A percentile compares a stretch with the other conserved stretches of the same genome.
These are phyloP conservation scores for Mormyrops boulengeri DNA, from an alignment of 2,797 vertebrate genomes.

Conservation along the genomic window DNA sequence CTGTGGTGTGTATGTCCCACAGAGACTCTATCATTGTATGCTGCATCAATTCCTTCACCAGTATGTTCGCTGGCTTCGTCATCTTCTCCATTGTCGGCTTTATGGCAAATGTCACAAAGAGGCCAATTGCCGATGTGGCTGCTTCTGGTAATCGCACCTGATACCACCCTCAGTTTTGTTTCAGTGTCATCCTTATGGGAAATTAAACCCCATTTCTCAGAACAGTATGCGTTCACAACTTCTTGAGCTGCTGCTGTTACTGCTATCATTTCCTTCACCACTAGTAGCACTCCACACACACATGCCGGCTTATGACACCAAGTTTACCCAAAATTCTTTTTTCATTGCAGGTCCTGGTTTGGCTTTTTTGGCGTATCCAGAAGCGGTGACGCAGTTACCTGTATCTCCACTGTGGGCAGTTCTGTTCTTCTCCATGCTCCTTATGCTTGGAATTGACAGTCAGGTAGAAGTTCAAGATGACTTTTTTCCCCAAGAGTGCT, in stretches of 20 bases:
- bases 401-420: conserved; percentile 91
- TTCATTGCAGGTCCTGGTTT: conserved; percentile 78
- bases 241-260: not conserved
- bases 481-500: not conserved
- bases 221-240: not conserved
- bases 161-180: not conserved
- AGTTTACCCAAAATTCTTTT: not conserved
- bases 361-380: conserved; percentile 93
- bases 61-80: conserved; percentile 99
- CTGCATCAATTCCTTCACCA: conserved; percentile 97
- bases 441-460: conserved; percentile 98
- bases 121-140: conserved; percentile 89
- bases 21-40: conserved; percentile 97
- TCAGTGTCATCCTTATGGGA: not conserved
- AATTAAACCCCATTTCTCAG: not conserved
- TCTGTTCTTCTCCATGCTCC: conserved; percentile 97
- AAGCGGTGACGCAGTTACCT: conserved; percentile 92
- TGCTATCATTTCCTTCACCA: not conserved
- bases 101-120: conserved; percentile 91
- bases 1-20: conserved; percentile 43
- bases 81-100: conserved; percentile 99
- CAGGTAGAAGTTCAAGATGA: conserved; percentile 69
- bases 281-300: not conserved
- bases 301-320: not conserved
- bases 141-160: conserved; percentile 82